These are phyloP conservation scores for Sebastes variabilis DNA, from an alignment of 2,797 vertebrate genomes.

Conservation along the genomic window DNA sequence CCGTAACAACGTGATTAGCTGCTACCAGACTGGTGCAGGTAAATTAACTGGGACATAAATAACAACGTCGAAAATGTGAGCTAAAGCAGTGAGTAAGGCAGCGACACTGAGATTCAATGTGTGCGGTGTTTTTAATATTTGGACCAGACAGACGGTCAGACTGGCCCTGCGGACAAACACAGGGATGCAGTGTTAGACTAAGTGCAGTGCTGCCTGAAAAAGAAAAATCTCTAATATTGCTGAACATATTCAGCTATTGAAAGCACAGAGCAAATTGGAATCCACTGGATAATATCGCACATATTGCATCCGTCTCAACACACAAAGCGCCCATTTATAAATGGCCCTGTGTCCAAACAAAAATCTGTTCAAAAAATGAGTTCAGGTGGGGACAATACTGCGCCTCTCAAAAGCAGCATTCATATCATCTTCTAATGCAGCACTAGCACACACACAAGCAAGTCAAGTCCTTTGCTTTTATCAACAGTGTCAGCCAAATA, in stretches of 20 bases:
- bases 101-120: background rate
- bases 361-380: background rate
- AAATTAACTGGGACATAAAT: slow-evolving; percentile 22
- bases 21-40: background rate
- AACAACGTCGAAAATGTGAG: background rate
- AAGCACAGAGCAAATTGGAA: background rate
- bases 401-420: background rate
- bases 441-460: background rate
- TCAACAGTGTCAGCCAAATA: slow-evolving; percentile 24
- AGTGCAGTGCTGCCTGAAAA: background rate
- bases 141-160: slow-evolving; percentile 21
- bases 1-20: slow-evolving; percentile 16
- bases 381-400: background rate
- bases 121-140: slow-evolving; percentile 3
- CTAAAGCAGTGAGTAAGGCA: background rate
- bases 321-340: background rate
- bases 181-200: slow-evolving; percentile 1
- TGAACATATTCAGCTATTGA: background rate
- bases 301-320: background rate
- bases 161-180: slow-evolving; percentile 27
- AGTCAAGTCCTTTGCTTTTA: slow-evolving; percentile 25
- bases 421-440: background rate
- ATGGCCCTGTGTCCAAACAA: background rate
- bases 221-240: background rate
- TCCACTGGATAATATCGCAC: background rate